Base-by-base conservation (phyloP, 2,797 vertebrate genomes). In the Selene dorsalis region DNA sequence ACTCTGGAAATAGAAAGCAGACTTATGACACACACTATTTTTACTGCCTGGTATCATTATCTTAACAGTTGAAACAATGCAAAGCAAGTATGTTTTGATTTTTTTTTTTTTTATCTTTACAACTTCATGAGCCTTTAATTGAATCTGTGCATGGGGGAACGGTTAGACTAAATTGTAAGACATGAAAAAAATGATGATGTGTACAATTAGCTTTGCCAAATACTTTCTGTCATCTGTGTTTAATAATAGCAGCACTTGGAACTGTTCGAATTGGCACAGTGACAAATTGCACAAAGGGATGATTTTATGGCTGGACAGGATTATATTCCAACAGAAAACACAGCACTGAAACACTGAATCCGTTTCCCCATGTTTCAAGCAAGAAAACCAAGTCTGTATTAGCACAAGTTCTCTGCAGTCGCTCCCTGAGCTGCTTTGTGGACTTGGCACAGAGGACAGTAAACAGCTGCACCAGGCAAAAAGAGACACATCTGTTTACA, bases 401-500 rank as follows among this genome's bases (percentile, higher is more conserved):
- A 79, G 83, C 85, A 83, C 65, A 59, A 55, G 68, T 82, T 79
- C 60, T 80, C 56, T 24, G 6, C 55, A 80, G 78, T 76, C 73
- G 17, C 56, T 78, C 64, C 45, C 45, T 11, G 8, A 55, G 55
- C 76, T 65, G 61, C 74, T 80, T 70, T 62, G 69, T 74, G 63
- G 77, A 89, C 63, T 84, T 88, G 77, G 83, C 82, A 82, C 76
- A 74, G 8, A 26, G 26, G 38, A 73, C 22, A n/a, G 80, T 88
- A 88, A 92, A 89, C 85, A 93, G 84, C 86, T 92, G 90, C 76
- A 73, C 41, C 64, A 66, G 73, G 82, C 84, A 87, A 81, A 90
- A 89, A 82, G 75, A 82, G 67, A 84, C 76, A 73, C 85, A 83
- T 87, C 75, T 88, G 83, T 93, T 91, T 89, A 92, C 87, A 88